Conservation (phyloP, 2,797 vertebrate genomes). For the Megaceryle alcyon region DNA sequence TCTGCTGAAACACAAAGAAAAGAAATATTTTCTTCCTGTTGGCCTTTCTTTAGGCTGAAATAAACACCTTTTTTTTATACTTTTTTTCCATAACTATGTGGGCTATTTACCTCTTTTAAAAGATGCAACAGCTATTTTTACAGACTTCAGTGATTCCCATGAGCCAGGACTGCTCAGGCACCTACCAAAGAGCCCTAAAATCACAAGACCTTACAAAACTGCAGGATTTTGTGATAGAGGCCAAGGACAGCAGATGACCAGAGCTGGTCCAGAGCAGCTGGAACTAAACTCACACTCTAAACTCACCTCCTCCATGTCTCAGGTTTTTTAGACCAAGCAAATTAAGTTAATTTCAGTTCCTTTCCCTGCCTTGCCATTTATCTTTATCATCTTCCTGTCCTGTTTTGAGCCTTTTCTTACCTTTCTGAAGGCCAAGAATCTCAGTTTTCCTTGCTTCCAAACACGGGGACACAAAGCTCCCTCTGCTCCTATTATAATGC, state of each 20-base stretch:
- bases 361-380: background rate
- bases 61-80: background rate
- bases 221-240: background rate
- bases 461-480: background rate
- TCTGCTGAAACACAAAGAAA: background rate
- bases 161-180: background rate
- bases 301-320: background rate
- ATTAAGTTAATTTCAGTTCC: background rate
- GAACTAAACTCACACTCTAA: background rate
- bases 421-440: background rate
- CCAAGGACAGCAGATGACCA: background rate
- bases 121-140: background rate
- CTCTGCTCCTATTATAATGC: background rate
- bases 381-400: background rate
- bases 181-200: background rate
- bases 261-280: background rate
- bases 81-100: background rate
- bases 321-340: background rate
- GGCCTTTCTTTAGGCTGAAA: background rate
- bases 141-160: background rate
- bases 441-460: background rate
- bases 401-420: background rate
- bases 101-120: background rate
- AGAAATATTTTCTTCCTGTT: background rate
- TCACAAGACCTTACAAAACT: background rate